Conservation (phyloP, 2,113 vertebrate species). For the Poicephalus meyeri region DNA sequence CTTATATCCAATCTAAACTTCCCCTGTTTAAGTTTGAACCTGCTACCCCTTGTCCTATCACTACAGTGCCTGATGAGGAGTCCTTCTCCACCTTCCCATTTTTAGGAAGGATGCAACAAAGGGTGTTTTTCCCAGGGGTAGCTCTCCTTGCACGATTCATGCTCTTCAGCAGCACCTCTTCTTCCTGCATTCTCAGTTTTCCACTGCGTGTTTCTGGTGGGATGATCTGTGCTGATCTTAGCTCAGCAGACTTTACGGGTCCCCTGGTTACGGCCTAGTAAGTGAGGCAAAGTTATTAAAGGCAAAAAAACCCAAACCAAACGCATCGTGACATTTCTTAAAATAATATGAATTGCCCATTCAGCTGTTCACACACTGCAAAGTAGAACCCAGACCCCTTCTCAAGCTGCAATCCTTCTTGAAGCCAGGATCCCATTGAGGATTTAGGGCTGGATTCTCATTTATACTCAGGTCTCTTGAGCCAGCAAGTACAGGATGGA, state of each 20-base stretch:
- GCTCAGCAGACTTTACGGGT: constrained; percentile 9
- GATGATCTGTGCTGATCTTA: constrained; percentile 28
- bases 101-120: neutral
- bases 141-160: neutral
- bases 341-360: constrained; percentile 32
- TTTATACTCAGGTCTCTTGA: constrained; percentile 34
- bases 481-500: constrained; percentile 59
- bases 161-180: constrained; percentile 15
- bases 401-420: constrained; percentile 29
- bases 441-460: constrained; percentile 55
- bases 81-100: neutral
- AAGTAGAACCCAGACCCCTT: constrained; percentile 30
- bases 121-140: neutral
- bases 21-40: neutral
- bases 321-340: constrained; percentile 23
- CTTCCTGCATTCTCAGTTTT: constrained; percentile 7
- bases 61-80: neutral
- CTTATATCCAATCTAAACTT: neutral
- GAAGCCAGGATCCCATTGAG: constrained; percentile 6
- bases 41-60: neutral
- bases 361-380: constrained; percentile 49
- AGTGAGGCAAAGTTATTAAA: constrained; percentile 27
- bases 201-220: neutral
- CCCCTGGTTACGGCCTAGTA: constrained; percentile 19
- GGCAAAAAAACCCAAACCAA: neutral